Base-by-base conservation (phyloP, 2,113 vertebrate genomes). In the Odontesthes bonariensis region DNA sequence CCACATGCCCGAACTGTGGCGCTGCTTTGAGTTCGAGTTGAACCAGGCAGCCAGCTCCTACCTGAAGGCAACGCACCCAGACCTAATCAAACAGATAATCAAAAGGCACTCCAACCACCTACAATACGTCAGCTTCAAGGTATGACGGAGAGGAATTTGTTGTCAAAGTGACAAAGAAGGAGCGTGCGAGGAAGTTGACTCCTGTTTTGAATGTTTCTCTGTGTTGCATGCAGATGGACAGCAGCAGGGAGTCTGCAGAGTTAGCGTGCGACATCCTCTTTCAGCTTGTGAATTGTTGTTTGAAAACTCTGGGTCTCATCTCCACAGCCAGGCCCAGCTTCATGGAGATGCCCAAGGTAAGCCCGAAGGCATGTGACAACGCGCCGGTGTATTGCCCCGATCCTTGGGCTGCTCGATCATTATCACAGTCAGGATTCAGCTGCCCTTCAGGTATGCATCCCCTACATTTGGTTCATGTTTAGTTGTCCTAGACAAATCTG, bases 51-150 rank as follows among this genome's bases (percentile, higher is more conserved):
- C 96, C 59, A 98, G 96, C 3, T 98, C 96, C 20, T 98, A 97
- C 83, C 90, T 99, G 90, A 97, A 96, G 88, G 97, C 98, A 80
- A 99, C 98, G 0, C 97, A 98, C 92, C 97, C 98, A 16, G 98
- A 99, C 53, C 94, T 99, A 55, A 98, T 99, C 85, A 98, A 98
- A 86, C 97, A 99, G 84, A 98, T 98, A 65, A 98, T 99, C 84
- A 97, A 97, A 89, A 96, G 92, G 73, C 97, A 99, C 92, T 96
- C 96, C 72, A 96, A 97, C 77, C 98, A 99, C 88, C 92, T 99
- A 47, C 97, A 99, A 58, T 99, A 98, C 77, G 97, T 99, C 92
- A 98, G 98, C 93, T 98, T 99, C 93, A 98, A 98, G 97, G 97
- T 99, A 93, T 67, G 83, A 40, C 11, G 42, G 44, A 11, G 14